A percentile compares a stretch with the other conserved stretches of the same genome.
Evolutionary conservation across 64 coral and sea anemone genomes (phyloP).

Genomic region (Porites australiensis): DNA sequence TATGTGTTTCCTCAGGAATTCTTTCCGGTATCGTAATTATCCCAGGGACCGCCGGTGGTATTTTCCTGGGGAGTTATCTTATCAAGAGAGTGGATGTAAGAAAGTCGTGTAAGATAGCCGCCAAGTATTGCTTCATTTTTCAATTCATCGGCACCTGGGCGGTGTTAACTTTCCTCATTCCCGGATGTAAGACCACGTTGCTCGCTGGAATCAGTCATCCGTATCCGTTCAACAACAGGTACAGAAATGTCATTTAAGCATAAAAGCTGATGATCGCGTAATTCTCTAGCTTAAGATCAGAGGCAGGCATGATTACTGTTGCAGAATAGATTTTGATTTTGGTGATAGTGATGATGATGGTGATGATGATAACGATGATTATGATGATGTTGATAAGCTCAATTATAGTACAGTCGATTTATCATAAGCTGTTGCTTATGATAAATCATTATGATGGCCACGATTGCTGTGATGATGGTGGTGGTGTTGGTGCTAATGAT

Average conservation of each 20-base stretch:
- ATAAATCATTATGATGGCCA: too few species aligned
- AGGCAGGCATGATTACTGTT: too few species aligned
- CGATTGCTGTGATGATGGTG: too few species aligned
- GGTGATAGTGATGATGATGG: too few species aligned
- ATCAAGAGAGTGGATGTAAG: constrained; percentile 87
- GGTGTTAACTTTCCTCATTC: constrained; percentile 93
- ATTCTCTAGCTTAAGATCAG: too few species aligned
- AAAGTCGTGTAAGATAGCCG: constrained; percentile 82
- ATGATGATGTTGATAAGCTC: too few species aligned
- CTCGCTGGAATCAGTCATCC: constrained; percentile 83
- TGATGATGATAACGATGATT: too few species aligned
- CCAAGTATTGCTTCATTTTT: constrained; percentile 95
- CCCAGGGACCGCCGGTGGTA: constrained; percentile 96
- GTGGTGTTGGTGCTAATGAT: too few species aligned
- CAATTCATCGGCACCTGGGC: constrained; percentile 94
- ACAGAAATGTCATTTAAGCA: not conserved
- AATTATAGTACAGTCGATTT: too few species aligned
- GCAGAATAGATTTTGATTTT: too few species aligned
- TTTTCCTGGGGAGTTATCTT: constrained; percentile 96
- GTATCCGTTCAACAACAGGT: constrained; percentile 70
- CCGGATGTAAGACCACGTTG: constrained; percentile 88
- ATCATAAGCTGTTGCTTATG: too few species aligned
- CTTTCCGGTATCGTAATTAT: constrained; percentile 90
- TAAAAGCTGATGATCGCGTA: too few species aligned
- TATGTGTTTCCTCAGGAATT: constrained; percentile 52